Evolutionary conservation across 2,888 invertebrate species (phyloP).

Genomic region (Andrena marginata): DNA sequence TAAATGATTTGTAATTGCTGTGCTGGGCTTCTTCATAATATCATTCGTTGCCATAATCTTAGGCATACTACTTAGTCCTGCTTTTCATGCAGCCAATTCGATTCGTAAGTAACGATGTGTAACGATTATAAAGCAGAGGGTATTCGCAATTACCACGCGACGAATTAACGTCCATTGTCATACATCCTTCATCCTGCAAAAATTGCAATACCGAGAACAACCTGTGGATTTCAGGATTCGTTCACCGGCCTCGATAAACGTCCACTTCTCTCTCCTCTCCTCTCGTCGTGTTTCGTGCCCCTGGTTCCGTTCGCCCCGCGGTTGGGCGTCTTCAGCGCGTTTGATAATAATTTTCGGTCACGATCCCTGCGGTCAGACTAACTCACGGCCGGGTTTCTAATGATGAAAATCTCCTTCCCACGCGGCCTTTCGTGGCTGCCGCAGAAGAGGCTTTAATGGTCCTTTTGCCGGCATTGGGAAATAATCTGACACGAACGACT

Average conservation of each 20-base stretch:
- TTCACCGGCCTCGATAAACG: slow-evolving; percentile 35
- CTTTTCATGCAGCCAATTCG: no score
- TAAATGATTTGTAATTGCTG: no score
- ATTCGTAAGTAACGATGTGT: slow-evolving; percentile 44
- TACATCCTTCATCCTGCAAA: background rate
- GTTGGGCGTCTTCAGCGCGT: slow-evolving; percentile 19
- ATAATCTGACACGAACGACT: slow-evolving; percentile 8
- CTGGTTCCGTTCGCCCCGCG: background rate
- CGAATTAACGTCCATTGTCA: slow-evolving; percentile 33
- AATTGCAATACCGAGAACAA: slow-evolving; percentile 29
- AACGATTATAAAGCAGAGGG: slow-evolving; percentile 63
- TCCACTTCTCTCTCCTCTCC: background rate
- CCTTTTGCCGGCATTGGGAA: slow-evolving; percentile 24
- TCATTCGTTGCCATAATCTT: no score
- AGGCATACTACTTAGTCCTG: no score
- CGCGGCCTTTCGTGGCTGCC: slow-evolving; percentile 5
- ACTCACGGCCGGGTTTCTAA: slow-evolving; percentile 1
- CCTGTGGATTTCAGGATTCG: slow-evolving; percentile 26
- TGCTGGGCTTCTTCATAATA: no score
- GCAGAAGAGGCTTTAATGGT: background rate
- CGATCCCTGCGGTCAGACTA: background rate
- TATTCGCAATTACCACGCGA: slow-evolving; percentile 71
- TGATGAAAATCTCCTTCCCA: slow-evolving; percentile 16
- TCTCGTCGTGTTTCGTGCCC: background rate
- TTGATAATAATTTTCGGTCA: slow-evolving; percentile 31